Evolutionary conservation across 1,140 invertebrate species (phyloP).

Genomic region (Drosophila nigrodunni): DNA sequence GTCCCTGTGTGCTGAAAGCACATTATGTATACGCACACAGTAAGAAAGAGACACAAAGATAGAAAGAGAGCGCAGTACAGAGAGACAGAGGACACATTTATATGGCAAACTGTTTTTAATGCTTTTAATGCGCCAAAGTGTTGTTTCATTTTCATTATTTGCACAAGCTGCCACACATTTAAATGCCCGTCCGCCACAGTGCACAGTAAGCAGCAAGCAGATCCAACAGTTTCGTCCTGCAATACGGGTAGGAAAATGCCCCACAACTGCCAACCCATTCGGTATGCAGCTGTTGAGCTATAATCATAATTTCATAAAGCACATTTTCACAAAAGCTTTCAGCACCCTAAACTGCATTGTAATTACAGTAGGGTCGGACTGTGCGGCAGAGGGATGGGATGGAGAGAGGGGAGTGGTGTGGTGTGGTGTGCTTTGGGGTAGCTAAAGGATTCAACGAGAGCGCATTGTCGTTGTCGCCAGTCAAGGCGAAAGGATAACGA

Average conservation of each 20-base stretch:
- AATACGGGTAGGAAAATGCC: neutral
- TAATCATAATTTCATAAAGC: conserved; percentile 84
- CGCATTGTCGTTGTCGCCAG: conserved; percentile 61
- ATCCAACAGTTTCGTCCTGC: neutral
- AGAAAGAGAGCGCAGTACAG: neutral
- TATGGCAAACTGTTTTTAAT: conserved; percentile 83
- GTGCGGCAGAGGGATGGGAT: neutral
- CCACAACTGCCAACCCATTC: conserved; percentile 33
- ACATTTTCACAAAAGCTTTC: conserved; percentile 83
- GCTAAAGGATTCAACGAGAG: conserved; percentile 53
- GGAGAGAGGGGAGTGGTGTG: too few species aligned
- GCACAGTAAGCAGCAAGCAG: conserved; percentile 1
- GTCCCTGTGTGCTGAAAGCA: conserved; percentile 30
- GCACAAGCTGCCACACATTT: conserved; percentile 82
- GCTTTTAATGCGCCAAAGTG: conserved; percentile 83
- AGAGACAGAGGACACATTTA: conserved; percentile 57
- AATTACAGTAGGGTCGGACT: conserved; percentile 58
- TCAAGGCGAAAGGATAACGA: conserved; percentile 79
- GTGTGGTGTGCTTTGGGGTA: neutral
- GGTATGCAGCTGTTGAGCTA: conserved; percentile 78
- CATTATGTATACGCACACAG: conserved; percentile 73
- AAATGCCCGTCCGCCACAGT: conserved; percentile 59
- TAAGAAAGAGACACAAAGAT: neutral
- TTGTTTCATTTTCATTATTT: conserved; percentile 84
- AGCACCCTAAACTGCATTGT: conserved; percentile 82